These are phyloP conservation scores for Gastrophysa polygoni DNA, from an alignment of 2,888 invertebrate genomes.

Conservation along the genomic window DNA sequence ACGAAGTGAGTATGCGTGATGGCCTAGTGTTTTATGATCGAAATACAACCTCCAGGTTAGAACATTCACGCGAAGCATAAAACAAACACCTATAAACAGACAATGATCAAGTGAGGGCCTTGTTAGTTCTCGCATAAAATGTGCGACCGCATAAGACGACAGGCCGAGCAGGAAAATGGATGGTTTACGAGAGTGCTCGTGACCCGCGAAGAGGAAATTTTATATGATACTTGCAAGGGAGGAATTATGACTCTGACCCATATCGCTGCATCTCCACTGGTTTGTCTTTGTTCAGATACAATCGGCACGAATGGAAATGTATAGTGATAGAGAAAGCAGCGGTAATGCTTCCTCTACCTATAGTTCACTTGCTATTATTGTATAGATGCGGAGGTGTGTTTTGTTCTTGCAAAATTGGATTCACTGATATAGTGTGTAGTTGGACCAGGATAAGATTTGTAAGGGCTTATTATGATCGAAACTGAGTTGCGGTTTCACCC, in stretches of 20 bases:
- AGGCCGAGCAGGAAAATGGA: neutral
- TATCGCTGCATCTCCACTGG: neutral
- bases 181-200: neutral
- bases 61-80: constrained; percentile 16
- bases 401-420: no score
- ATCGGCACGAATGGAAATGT: no score
- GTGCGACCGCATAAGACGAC: neutral
- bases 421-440: no score
- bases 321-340: no score
- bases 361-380: no score
- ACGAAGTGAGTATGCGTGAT: constrained; percentile 1
- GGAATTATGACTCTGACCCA: neutral
- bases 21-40: constrained; percentile 7
- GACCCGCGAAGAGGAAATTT: neutral
- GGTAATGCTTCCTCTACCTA: no score
- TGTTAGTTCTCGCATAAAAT: constrained; percentile 9
- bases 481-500: no score
- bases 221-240: neutral
- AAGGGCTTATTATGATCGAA: no score
- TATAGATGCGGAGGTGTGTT: no score
- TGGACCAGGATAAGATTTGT: no score
- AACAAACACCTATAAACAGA: constrained; percentile 12
- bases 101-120: constrained; percentile 5
- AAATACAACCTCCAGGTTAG: constrained; percentile 19
- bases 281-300: neutral